Conservation (phyloP, 2,797 vertebrate species). For the Microctenopoma stevenorrisi region DNA sequence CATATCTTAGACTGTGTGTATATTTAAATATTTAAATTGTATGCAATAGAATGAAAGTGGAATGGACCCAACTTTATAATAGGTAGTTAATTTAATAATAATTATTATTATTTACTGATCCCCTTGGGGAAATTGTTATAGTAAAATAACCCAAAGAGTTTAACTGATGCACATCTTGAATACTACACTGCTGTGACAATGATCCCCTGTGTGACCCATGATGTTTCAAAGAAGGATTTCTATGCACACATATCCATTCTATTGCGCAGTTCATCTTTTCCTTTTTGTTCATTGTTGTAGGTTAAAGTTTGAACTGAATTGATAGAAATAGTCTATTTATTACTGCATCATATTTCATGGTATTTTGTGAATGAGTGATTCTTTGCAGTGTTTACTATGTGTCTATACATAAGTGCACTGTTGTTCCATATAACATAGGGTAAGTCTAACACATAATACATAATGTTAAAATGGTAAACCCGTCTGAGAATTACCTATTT, state of each 20-base stretch:
- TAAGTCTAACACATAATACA: neutral
- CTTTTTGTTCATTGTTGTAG: constrained; percentile 1
- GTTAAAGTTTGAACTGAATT: neutral
- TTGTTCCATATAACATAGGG: neutral
- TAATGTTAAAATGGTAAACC: neutral
- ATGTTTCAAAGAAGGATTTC: neutral
- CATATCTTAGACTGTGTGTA: neutral
- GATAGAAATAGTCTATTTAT: neutral
- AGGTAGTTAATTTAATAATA: neutral
- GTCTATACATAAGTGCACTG: neutral
- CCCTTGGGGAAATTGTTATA: neutral
- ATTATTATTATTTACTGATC: too few species aligned
- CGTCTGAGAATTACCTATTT: neutral
- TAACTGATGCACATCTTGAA: constrained; percentile 4
- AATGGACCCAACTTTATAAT: neutral
- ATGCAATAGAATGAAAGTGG: neutral
- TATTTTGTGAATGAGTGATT: constrained; percentile 18
- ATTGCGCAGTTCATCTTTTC: neutral
- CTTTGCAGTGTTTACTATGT: constrained; percentile 2
- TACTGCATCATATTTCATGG: constrained; percentile 3
- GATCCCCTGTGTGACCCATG: neutral
- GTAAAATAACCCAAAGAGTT: constrained; percentile 12
- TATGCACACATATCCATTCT: neutral
- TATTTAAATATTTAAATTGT: constrained; percentile 6
- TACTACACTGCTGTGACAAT: neutral